Evolutionary conservation across 2,797 vertebrate genomes (phyloP), one percentile per base, ranked within the genome.

Genomic region (Champsocephalus gunnari): DNA sequence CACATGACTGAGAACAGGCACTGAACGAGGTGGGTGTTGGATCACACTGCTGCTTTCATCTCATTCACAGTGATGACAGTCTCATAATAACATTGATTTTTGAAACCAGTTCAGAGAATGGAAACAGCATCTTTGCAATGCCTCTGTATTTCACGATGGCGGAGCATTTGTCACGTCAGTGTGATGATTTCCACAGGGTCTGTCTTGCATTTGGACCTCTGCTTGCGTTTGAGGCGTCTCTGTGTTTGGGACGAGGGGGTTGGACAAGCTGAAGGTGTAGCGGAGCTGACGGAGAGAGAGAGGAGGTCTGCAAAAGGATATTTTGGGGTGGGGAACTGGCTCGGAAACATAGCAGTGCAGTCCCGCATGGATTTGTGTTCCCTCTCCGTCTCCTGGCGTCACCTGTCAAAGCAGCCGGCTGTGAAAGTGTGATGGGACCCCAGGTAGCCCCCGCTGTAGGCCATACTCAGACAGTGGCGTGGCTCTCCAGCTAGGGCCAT

Each of bases 361-460:
- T 92, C 92, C 85, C 59, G 45, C 24, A 13, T 51, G 34, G 89
- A 74, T 77, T 80, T 86, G 72, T 43, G 73, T 49, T 93, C 93
- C 69, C 91, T 92, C 93, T 89, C 89, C 88, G 88, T 92, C 92
- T 83, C 79, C 88, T 93, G 94, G 95, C 92, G 93, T 96, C 96
- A 97, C 90, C 95, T 95, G 70, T 97, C 95, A 28, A 97, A 97
- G 90, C 96, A 97, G 71, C 96, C 90, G 0, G 95, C 80, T 49
- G 96, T 77, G 48, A 94, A 96, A 0, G 92, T 71, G 68, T 94
- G 95, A 72, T 94, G 94, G 43, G 93, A 87, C 3, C 94, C 95
- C 79, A 97, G 94, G 89, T 95, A 97, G 34, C 95, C 93, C 54
- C 93, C 94, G 12, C 93, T 89, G 0, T 96, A 97, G 77, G 94